Base-by-base conservation (phyloP, 1,140 invertebrate genomes). In the Paracyclopina nana region DNA sequence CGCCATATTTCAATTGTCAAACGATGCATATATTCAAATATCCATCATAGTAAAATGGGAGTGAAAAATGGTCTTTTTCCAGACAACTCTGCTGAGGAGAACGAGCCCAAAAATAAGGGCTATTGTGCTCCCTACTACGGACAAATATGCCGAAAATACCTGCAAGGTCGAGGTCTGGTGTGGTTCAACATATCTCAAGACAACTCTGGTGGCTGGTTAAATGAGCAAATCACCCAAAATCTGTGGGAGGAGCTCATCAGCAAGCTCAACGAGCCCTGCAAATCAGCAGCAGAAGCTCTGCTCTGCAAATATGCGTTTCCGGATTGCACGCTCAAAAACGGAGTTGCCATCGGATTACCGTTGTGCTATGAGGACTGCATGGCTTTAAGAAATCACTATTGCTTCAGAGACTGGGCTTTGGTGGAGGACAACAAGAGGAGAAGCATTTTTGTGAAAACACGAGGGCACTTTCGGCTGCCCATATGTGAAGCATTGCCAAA, bases 111-210 rank as follows among this genome's bases (percentile, higher is more conserved):
- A 6, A 18, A 12, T 44, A 60, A 65, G 49, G 80, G 80, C 20
- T 78, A 81, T 62, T 94, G 88, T 72, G 78, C 77, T 16, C 75
- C 77, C 2, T 94, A 94, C 63, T 80, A 75, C 68, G 87, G 86
- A 25, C 77, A 80, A 62, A 75, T 87, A 52, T 91, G 87, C 64
- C 80, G 78, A 59, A 72, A 76, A 57, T 81, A 82, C 61, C 70
- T 88, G 25, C 70, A 68, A 16, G 72, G 71, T 42, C 72, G 69
- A 24, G 71, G 78, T 1, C 73, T 76, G 51, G 80, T 88, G 26
- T 90, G 82, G 79, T 87, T 82, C 61, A 82, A 82, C 58, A 72
- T 75, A 51, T 72, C 74, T 48, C 56, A 67, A 30, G 48, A 50
- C 25, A 24, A 72, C 56, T 71, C 70, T 16, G 78, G 78, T 40